phyloP scores from a whole-genome alignment of 2,888 invertebrate genomes.

The Lydus trimaculatus region DNA sequence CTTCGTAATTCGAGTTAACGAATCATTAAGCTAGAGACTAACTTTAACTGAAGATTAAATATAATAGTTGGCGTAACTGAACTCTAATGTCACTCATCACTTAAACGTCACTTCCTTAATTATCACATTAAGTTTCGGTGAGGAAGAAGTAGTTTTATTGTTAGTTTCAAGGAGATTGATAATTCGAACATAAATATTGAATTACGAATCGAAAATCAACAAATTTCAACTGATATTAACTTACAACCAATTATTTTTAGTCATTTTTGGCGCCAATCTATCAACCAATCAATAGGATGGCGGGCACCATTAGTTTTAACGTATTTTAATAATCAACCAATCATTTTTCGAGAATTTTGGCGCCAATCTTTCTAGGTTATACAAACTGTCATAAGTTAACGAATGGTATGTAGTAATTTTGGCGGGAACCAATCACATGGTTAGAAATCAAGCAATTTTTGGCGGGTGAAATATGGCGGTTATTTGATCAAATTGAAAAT shows the following conservation, averaged over 20 bases:
- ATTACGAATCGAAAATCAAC: neutral
- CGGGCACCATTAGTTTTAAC: too few relatives aligned
- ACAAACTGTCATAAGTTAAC: too few relatives aligned
- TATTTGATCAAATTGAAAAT: too few relatives aligned
- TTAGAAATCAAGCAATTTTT: neutral
- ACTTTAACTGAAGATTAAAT: conserved; percentile 61
- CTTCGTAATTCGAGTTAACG: conserved; percentile 58
- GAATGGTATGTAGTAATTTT: neutral
- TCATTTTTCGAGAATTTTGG: neutral
- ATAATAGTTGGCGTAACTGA: conserved; percentile 60
- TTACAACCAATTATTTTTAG: neutral
- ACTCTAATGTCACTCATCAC: conserved; percentile 61
- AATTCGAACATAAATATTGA: neutral
- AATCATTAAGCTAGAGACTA: conserved; percentile 57
- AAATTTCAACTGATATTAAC: neutral
- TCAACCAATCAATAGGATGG: too few relatives aligned
- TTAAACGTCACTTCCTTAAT: conserved; percentile 61
- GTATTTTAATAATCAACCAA: too few relatives aligned
- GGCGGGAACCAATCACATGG: neutral
- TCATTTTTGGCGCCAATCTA: neutral
- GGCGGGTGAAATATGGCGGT: too few relatives aligned
- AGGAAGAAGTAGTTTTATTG: neutral
- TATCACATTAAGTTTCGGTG: conserved; percentile 54
- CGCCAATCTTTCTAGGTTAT: neutral
- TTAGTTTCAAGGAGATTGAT: neutral